Conservation (phyloP, 2,113 vertebrate species). For the Antennarius striatus region DNA sequence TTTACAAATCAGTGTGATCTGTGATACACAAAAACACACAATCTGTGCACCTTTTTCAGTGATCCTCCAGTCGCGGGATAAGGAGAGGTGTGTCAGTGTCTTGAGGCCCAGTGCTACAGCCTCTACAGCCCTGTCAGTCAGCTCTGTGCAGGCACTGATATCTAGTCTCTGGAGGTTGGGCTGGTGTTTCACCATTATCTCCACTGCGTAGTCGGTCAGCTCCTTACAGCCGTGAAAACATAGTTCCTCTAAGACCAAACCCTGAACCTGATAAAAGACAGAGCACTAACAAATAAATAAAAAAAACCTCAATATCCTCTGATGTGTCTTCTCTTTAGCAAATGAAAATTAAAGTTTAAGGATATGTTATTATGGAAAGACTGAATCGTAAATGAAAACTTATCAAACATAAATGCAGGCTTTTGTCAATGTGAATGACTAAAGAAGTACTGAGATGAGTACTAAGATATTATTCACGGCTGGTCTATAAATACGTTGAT, state of each 20-base stretch:
- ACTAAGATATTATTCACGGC: neutral
- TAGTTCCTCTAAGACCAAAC: slow-evolving; percentile 78
- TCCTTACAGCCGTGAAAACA: slow-evolving; percentile 81
- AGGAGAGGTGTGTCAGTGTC: slow-evolving; percentile 66
- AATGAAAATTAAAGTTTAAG: no score
- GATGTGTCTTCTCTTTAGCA: neutral
- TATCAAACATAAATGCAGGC: neutral
- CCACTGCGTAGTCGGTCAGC: slow-evolving; percentile 82
- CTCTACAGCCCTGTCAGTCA: slow-evolving; percentile 77
- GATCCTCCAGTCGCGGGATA: slow-evolving; percentile 78
- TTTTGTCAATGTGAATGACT: neutral
- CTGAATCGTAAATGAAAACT: neutral
- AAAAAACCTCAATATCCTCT: neutral
- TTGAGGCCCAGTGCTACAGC: slow-evolving; percentile 67
- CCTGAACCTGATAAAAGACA: slow-evolving; percentile 55
- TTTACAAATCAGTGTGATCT: neutral
- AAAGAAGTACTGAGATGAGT: neutral
- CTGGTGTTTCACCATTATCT: slow-evolving; percentile 80
- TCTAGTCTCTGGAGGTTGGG: slow-evolving; percentile 78
- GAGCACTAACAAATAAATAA: neutral
- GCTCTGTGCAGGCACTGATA: slow-evolving; percentile 82
- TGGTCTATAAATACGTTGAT: slow-evolving; percentile 7
- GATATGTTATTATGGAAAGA: no score
- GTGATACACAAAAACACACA: neutral
- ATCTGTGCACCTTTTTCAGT: slow-evolving; percentile 71